Conservation (phyloP, 2,888 invertebrate species). For the Platypus cylindrus region DNA sequence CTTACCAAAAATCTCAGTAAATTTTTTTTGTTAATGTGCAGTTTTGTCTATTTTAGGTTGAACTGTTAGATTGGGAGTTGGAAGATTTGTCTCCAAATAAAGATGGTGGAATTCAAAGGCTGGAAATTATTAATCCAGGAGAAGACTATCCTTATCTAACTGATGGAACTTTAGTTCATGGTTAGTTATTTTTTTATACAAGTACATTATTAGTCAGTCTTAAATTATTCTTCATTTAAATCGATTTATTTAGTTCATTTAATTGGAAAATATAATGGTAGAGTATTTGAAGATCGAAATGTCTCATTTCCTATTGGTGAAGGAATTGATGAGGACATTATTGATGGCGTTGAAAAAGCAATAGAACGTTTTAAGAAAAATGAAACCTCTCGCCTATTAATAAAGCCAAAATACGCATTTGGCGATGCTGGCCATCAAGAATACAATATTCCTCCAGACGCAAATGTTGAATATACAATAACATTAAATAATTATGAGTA, state of each 20-base stretch:
- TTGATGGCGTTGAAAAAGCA: conserved; percentile 72
- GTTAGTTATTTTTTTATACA: conserved; percentile 35
- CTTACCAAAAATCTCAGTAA: no score
- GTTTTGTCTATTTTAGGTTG: conserved; percentile 46
- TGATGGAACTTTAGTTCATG: conserved; percentile 70
- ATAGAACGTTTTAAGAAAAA: conserved; percentile 67
- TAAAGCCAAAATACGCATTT: conserved; percentile 72
- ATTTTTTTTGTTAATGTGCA: neutral
- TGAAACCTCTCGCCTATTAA: conserved; percentile 61
- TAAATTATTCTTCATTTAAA: neutral
- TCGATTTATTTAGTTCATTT: conserved; percentile 50
- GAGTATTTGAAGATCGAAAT: conserved; percentile 68
- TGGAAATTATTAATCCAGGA: conserved; percentile 53
- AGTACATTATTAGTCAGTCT: neutral
- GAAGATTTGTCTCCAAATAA: conserved; percentile 80
- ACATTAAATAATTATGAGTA: conserved; percentile 76
- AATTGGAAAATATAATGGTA: conserved; percentile 50
- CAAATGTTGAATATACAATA: conserved; percentile 68
- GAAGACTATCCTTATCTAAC: conserved; percentile 60
- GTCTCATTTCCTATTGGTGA: conserved; percentile 78
- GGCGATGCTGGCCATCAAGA: conserved; percentile 44
- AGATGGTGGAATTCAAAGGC: conserved; percentile 71
- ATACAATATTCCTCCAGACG: conserved; percentile 64
- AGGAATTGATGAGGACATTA: conserved; percentile 59
- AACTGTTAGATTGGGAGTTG: conserved; percentile 74